Base-by-base conservation (phyloP, 2,797 vertebrate genomes). In the Urophycis tenuis region DNA sequence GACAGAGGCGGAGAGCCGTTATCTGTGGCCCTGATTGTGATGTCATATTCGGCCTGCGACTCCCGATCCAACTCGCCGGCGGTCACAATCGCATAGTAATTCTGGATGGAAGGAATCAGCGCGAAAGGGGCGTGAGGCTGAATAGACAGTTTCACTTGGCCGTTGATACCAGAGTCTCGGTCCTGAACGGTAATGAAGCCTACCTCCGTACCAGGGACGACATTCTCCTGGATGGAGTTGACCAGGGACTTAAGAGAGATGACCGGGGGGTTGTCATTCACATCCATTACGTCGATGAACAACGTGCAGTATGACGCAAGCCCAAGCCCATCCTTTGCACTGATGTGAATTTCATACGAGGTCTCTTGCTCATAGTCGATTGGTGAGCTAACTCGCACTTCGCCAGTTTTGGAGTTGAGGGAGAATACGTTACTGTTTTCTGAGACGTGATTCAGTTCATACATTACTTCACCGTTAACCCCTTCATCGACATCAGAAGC, bases 351-450 rank as follows among this genome's bases (percentile, higher is more conserved):
- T 69, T 88, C 87, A 71, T 90, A 83, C 0, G 31, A 64, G 0
- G 73, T 34, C 12, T 75, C 76, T 53, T 87, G 78, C 77, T 94
- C 93, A 78, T 85, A 92, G 77, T 93, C 92, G 0, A 91, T 75
- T 17, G 67, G 60, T 14, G 83, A 84, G 1, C 19, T 81, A 25
- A 85, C 77, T 45, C 41, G 78, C 53, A 93, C 85, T 72, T 88
- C 80, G 0, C 85, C 86, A 0, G 79, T 81, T 14, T 77, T 82
- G 5, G 81, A 45, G 36, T 92, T 36, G 14, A 77, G 31, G 11
- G 71, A 77, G 72, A 77, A 77, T 25, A 76, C 41, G 32, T 77
- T 60, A 45, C 71, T 36, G 41, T 39, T 53, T 78, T 78, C 75
- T 4, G 84, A 71, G 0, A 82, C 41, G 0, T 67, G 79, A 5